Percentiles rank a stretch among this genome's conserved stretches.
These are phyloP conservation scores for Denticeps clupeoides DNA, from an alignment of 2,797 vertebrate genomes.

Conservation along the genomic window DNA sequence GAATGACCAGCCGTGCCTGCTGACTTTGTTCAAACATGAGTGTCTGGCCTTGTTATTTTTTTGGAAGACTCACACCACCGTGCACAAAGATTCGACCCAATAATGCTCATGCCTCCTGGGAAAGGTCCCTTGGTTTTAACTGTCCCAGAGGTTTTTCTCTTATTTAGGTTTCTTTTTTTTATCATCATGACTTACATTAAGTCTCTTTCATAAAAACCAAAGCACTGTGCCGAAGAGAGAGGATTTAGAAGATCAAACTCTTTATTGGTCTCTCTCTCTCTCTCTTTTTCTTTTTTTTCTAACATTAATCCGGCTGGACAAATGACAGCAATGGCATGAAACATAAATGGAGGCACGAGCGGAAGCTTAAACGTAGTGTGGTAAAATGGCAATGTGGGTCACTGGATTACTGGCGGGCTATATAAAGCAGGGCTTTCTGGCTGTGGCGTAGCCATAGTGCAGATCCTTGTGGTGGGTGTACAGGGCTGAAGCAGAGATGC, in stretches of 20 bases:
- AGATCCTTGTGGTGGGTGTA: slow-evolving; percentile 12
- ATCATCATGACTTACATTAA: no score
- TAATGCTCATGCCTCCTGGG: no score
- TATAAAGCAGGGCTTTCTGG: slow-evolving; percentile 47
- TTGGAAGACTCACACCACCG: no score
- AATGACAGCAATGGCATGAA: slow-evolving; percentile 6
- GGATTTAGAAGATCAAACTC: slow-evolving; percentile 14
- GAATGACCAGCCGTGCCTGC: no score
- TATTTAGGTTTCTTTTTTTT: no score
- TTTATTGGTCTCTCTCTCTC: not conserved
- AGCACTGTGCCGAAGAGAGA: not conserved
- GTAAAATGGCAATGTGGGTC: slow-evolving; percentile 40
- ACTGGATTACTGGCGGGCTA: slow-evolving; percentile 44
- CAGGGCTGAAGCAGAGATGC: slow-evolving; percentile 10
- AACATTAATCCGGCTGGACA: slow-evolving; percentile 15
- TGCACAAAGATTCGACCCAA: no score
- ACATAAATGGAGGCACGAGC: slow-evolving; percentile 15
- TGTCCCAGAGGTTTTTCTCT: no score
- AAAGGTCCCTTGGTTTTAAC: no score
- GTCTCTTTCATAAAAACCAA: not conserved
- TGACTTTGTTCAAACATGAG: no score
- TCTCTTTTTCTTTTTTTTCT: not conserved
- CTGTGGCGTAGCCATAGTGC: slow-evolving; percentile 20
- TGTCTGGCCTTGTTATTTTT: no score
- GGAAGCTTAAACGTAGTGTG: slow-evolving; percentile 12